These are phyloP conservation scores for Sturmia bella DNA, from an alignment of 2,888 invertebrate species.

Conservation along the genomic window DNA sequence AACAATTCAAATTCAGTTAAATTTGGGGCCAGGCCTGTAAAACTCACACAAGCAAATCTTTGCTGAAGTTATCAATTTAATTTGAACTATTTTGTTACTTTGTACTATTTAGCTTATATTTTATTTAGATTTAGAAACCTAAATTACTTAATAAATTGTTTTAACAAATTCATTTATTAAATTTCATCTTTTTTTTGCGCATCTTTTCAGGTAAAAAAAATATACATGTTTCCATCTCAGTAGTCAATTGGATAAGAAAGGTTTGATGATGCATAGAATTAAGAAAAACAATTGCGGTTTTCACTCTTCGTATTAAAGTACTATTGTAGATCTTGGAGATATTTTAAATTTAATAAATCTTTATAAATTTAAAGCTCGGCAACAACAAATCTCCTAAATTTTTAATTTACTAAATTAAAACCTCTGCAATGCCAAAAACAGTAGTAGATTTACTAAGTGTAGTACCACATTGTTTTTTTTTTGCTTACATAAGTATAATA, in stretches of 20 bases:
- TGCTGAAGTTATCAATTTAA: conserved; percentile 6
- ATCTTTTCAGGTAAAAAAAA: conserved; percentile 55
- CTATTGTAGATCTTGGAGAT: no score
- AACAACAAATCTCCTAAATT: no score
- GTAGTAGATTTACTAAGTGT: no score
- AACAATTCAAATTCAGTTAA: conserved; percentile 61
- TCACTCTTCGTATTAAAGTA: no score
- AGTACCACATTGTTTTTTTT: no score
- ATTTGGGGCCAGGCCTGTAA: neutral
- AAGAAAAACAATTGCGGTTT: no score
- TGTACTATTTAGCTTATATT: conserved; percentile 28
- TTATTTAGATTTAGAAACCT: conserved; percentile 31
- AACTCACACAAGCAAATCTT: conserved; percentile 11
- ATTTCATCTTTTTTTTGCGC: conserved; percentile 9
- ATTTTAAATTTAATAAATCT: no score
- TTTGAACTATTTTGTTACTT: conserved; percentile 24
- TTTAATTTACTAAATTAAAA: no score
- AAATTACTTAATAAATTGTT: conserved; percentile 41
- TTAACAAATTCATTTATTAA: conserved; percentile 38
- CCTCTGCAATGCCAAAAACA: no score
- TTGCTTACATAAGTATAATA: no score
- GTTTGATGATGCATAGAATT: conserved; percentile 21
- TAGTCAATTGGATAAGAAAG: neutral
- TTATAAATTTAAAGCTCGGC: no score
- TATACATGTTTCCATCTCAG: neutral